Evolutionary conservation across 2,113 vertebrate species (phyloP), one percentile per base, ranked within the genome.

Genomic region (Kryptolebias marmoratus): DNA sequence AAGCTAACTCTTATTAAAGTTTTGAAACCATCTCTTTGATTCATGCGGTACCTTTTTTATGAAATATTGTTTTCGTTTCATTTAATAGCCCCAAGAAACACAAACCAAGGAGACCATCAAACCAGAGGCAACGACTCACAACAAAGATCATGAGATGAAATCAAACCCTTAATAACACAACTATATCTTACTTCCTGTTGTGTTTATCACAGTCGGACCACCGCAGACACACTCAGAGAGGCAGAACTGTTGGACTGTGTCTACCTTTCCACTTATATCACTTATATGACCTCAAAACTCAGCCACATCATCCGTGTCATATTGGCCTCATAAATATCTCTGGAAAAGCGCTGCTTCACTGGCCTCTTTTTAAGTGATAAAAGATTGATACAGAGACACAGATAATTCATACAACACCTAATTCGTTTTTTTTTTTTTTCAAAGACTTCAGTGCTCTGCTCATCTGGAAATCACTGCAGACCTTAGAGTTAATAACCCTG

Each of bases 261-360:
- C 81, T 71, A 69, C 60, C 77, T 77, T 64, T 66, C 59, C 65
- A 28, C 52, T 67, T 87, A 75, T 78, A 90, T 84, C 77, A 77
- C 74, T 75, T 67, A 10, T 11, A 48, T 79, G 83, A 90, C 87
- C 86, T 88, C 80, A 78, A 79, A 68, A 79, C 81, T 84, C 65
- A 47, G 56, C 68, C 67, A 75, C 73, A 78, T 80, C 79, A 83
- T 69, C 70, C 13, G 16, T 71, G 78, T 82, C 72, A 82, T 68
- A 82, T 60, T 48, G 64, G 75, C 67, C 71, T 78, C 77, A 70
- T 85, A 81, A 85, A 84, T 79, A 75, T 71, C 71, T 66, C 53
- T 60, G 68, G 55, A 78, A 69, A 77, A 84, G 68, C 75, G 63
- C 72, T 52, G 66, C 65, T 55, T 39, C 56, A 27, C 68, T 44